A percentile compares a stretch with the other conserved stretches of the same genome.
These are phyloP conservation scores for Ptyas mucosa DNA, from an alignment of 2,113 vertebrate species.

Conservation along the genomic window DNA sequence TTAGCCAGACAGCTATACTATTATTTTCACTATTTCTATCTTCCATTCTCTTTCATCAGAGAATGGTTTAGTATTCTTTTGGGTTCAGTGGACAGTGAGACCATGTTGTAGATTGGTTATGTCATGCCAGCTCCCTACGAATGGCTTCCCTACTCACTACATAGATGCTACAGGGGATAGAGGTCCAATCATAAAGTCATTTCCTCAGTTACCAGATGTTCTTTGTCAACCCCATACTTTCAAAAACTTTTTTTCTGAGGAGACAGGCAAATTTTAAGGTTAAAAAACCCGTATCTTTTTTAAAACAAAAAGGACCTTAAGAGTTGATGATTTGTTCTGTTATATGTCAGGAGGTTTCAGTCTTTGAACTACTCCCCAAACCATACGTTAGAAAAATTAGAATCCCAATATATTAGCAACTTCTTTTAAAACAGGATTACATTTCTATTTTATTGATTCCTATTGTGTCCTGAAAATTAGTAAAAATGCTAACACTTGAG, in stretches of 20 bases:
- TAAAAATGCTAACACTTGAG: neutral
- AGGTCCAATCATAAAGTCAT: neutral
- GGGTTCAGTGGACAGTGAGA: neutral
- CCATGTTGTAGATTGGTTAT: neutral
- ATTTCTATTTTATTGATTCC: neutral
- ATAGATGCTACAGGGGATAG: neutral
- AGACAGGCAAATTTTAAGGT: neutral
- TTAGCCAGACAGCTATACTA: neutral
- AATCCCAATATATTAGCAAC: conserved; percentile 17
- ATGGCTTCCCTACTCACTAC: neutral
- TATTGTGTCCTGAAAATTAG: neutral
- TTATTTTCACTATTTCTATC: neutral
- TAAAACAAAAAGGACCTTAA: neutral
- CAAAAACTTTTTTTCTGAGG: neutral
- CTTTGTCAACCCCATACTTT: neutral
- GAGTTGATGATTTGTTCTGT: neutral
- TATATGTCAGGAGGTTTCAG: neutral
- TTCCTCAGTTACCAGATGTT: neutral
- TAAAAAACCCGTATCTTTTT: neutral
- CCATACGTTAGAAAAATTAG: neutral
- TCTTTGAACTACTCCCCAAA: neutral
- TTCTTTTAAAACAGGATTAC: conserved; percentile 52
- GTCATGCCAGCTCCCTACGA: neutral
- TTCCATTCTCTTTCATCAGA: neutral
- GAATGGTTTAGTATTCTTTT: neutral